Evolutionary conservation across 2,113 vertebrate species (phyloP), one percentile per base, ranked within the genome.

Genomic region (Sinocyclocheilus maitianheensis): DNA sequence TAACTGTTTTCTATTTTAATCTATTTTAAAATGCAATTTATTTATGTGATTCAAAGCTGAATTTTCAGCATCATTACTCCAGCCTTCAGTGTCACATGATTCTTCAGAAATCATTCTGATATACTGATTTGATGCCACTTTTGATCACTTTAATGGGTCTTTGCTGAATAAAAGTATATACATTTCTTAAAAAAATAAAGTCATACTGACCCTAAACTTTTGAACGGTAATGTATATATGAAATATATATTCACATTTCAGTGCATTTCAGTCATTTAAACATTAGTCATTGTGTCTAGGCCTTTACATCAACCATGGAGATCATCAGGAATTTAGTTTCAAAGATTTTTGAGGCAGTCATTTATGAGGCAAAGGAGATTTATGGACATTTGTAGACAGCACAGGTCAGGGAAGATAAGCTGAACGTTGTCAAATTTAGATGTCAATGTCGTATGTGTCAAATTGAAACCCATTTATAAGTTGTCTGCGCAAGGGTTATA

Each of bases 261-360:
- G 20, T 10, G n/a, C 20, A 82, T 79, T 43, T 8, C 43, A 79
- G 53, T 63, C 51, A 84, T 43, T 75, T 82, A 43, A 85, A 82
- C 78, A 67, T 78, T 48, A 72, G 71, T 79, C 34, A 86, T 63
- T 86, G 58, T 76, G 77, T 77, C 80, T 62, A 81, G 69, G 75
- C 34, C 3, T 82, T 71, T 81, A 65, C 43, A 3, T 53, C 46
- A 51, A 4, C n/a, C 5, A 51, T 51, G n/a, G 10, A 22, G 11
- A 13, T 46, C 71, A 9, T 20, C 67, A 20, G 16, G 63, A 77
- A 51, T 84, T 76, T 86, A 34, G 26, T 78, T 88, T 74, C 30
- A 34, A 30, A 48, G n/a, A 46, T 72, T 74, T 83, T 30, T 22
- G 4, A 84, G 48, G 20, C 18, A 34, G 12, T 76, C 30, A 69